phyloP scores from a whole-genome alignment of 2,888 invertebrate species.

The Calliopum simillimum region DNA sequence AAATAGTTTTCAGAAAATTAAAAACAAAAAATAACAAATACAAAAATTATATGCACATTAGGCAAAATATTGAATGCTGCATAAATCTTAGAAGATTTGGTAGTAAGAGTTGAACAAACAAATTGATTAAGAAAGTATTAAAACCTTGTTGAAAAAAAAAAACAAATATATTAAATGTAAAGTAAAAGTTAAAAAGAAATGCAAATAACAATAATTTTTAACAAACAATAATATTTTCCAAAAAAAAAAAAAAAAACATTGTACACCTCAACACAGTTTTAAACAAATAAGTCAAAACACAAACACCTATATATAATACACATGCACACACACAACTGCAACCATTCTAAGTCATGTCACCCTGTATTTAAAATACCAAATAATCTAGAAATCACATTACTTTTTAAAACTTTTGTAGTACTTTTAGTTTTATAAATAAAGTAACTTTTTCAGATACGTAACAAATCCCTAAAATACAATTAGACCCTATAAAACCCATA shows the following conservation, averaged over 20 bases:
- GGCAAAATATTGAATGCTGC: slow-evolving; percentile 13
- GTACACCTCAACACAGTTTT: not conserved
- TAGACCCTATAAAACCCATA: not conserved
- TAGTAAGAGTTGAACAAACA: slow-evolving; percentile 24
- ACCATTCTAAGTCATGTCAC: too few species aligned
- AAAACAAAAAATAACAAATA: not conserved
- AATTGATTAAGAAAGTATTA: not conserved
- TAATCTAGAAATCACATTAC: too few species aligned
- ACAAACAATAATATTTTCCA: too few species aligned
- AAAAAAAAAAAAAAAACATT: not conserved
- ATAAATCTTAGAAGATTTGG: slow-evolving; percentile 22
- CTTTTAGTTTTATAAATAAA: too few species aligned
- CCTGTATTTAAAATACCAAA: too few species aligned
- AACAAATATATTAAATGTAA: not conserved
- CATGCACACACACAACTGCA: too few species aligned
- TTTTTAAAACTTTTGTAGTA: too few species aligned
- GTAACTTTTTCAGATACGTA: too few species aligned
- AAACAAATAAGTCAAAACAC: too few species aligned
- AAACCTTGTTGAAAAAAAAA: not conserved
- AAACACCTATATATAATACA: too few species aligned
- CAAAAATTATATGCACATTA: not conserved
- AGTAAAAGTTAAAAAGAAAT: not conserved
- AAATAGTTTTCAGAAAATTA: not conserved
- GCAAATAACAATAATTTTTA: not conserved
- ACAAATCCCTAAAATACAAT: not conserved